phyloP scores from a whole-genome alignment of 2,888 invertebrate genomes.

The Quadroppia sp. region DNA sequence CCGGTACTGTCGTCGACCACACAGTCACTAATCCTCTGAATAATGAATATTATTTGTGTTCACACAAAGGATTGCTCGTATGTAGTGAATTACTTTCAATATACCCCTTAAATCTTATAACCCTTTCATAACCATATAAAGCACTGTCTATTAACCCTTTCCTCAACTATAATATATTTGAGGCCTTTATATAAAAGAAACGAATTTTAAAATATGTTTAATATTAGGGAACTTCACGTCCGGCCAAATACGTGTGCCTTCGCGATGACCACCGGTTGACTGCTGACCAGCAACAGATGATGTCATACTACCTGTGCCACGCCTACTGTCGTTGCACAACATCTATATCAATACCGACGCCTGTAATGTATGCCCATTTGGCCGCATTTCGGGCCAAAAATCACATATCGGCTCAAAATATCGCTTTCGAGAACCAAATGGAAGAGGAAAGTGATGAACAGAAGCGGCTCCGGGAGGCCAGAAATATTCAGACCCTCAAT shows the following conservation, averaged over 20 bases:
- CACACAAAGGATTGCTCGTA: constrained; percentile 54
- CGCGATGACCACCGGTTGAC: constrained; percentile 48
- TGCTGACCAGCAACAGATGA: constrained; percentile 46
- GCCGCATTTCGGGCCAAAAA: constrained; percentile 47
- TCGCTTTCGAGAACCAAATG: too few relatives aligned
- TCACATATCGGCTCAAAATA: constrained; percentile 21
- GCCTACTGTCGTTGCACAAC: constrained; percentile 49
- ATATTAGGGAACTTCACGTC: constrained; percentile 40
- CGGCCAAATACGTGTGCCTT: constrained; percentile 45
- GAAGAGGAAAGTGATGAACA: too few relatives aligned
- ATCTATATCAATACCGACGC: constrained; percentile 51
- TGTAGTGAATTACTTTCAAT: too few relatives aligned
- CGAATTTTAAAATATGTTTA: neutral
- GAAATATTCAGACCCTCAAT: too few relatives aligned
- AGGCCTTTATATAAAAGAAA: neutral
- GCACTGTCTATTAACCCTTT: constrained; percentile 46
- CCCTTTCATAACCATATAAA: too few relatives aligned
- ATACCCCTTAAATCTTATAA: too few relatives aligned
- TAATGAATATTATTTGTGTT: constrained; percentile 81
- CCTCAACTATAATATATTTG: constrained; percentile 44
- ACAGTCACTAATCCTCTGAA: constrained; percentile 79
- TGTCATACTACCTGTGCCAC: constrained; percentile 49
- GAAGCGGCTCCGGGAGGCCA: too few relatives aligned
- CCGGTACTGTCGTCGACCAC: constrained; percentile 81
- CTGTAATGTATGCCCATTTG: constrained; percentile 50